Conservation (phyloP, 2,113 vertebrate genomes). For the Pygoscelis antarcticus region DNA sequence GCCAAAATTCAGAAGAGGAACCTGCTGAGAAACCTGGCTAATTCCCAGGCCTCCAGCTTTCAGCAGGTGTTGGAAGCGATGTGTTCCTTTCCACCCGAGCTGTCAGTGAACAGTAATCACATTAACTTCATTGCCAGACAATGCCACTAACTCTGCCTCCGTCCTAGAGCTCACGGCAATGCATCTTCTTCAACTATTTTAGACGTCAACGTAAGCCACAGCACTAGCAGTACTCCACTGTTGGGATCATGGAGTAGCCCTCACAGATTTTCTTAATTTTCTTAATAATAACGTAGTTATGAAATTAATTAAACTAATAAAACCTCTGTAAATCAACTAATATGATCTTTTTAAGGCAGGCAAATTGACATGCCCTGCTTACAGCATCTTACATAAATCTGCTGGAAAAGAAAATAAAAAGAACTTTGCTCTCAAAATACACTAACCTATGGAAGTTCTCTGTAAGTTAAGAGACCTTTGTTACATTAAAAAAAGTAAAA, state of each 20-base stretch:
- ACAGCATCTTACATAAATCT: not conserved
- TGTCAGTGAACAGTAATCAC: not conserved
- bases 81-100: not conserved
- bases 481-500: not conserved
- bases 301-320: not conserved
- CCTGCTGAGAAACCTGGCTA: not conserved
- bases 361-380: not conserved
- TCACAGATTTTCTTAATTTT: not conserved
- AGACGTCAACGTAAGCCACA: not conserved
- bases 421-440: not conserved
- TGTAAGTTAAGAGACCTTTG: not conserved
- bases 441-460: not conserved
- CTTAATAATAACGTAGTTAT: not conserved
- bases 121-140: not conserved
- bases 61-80: not conserved
- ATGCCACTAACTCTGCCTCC: not conserved
- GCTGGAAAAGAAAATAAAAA: not conserved
- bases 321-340: not conserved
- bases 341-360: not conserved
- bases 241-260: not conserved
- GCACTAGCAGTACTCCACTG: not conserved
- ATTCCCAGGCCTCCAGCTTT: not conserved
- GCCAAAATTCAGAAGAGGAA: not conserved
- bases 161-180: not conserved
- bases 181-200: not conserved